Evolutionary conservation across 2,888 invertebrate species (phyloP), one percentile per base, ranked within the genome.

Genomic region (Orchesella flavescens): DNA sequence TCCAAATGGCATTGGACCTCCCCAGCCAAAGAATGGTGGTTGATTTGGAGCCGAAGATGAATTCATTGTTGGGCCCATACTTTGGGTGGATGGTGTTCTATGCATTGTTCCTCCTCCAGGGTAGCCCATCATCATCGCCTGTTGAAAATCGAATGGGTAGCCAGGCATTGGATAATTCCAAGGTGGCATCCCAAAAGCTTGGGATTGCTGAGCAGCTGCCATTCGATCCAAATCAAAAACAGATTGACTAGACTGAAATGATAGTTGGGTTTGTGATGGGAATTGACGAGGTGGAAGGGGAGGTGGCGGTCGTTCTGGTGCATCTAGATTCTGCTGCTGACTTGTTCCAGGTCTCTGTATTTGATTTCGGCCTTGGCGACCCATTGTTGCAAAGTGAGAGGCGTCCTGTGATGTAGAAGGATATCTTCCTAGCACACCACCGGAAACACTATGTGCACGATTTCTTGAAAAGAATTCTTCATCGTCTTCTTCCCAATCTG

Each of bases 391-490:
- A 75, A 88, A 87, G 72, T 88, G 88, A 15, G 87, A 86, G 0
- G 87, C 82, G 17, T 87, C 85, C 7, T 87, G 86, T 12, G 86
- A 82, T 1, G 87, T 85, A 9, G 80, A 83, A 7, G 78, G 88
- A 66, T 81, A 87, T 66, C 87, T 85, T 12, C 85, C 86, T 0
- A 87, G 76, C 34, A 86, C 84, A 1, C 79, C 80, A 74, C 87
- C 71, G 12, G 89, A 88, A 57, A 88, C 15, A 92, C 91, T 0
- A 91, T 91, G 74, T 90, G 91, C 1, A 90, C 91, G 46, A 90
- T 88, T 49, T 89, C 89, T 71, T 57, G 86, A 81, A 19, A 87
- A 87, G n/a, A 86, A 84, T 7, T 88, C 87, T 71, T 87, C 86
- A 7, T 87, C 87, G 13, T 88, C 87, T 21, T 88, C 89, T 78